Conservation (phyloP, 2,888 invertebrate species). For the Cantharis rustica region DNA sequence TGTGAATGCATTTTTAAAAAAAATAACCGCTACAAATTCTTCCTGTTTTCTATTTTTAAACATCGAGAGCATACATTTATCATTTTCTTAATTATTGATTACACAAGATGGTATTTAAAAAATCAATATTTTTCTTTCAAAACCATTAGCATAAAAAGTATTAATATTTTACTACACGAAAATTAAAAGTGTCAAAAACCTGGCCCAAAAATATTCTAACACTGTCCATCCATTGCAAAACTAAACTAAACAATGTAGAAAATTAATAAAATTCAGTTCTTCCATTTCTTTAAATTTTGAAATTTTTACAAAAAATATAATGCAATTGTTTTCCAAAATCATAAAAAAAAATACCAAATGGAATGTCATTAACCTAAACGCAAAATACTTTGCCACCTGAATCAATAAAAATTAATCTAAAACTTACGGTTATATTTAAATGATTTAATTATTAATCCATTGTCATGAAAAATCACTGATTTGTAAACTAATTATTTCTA, state of each 20-base stretch:
- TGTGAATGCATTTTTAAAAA: neutral
- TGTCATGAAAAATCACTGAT: neutral
- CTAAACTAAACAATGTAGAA: neutral
- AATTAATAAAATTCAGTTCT: neutral
- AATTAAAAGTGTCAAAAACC: neutral
- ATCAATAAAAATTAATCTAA: neutral
- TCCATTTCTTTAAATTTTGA: neutral
- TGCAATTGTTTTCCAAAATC: neutral
- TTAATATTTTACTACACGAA: neutral
- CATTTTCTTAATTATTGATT: neutral
- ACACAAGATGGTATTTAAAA: neutral
- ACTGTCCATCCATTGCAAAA: neutral
- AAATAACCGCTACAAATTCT: neutral
- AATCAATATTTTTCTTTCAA: neutral
- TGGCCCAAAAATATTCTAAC: neutral
- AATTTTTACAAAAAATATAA: neutral
- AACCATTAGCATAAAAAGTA: neutral
- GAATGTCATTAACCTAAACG: neutral
- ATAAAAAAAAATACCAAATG: neutral
- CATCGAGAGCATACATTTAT: neutral
- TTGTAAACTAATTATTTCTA: neutral
- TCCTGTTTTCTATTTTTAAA: neutral
- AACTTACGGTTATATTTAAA: neutral
- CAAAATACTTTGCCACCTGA: neutral
- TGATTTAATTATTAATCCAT: neutral